Evolutionary conservation across 2,113 vertebrate genomes (phyloP).

Genomic region (Psilopogon haemacephalus): DNA sequence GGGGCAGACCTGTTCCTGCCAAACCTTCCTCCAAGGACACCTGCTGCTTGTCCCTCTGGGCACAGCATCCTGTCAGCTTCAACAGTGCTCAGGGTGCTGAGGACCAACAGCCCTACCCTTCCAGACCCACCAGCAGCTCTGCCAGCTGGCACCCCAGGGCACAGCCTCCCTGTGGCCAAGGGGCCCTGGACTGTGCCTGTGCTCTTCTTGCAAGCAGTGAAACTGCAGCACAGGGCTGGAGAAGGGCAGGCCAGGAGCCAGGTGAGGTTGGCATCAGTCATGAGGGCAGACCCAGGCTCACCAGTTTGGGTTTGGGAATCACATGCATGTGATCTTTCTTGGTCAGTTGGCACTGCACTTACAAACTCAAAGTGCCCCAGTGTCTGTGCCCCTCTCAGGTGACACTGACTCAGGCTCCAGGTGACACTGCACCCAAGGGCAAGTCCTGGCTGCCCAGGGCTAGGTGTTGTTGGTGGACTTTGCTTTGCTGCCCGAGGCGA

Average conservation of each 20-base stretch:
- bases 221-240: not conserved
- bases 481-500: not conserved
- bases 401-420: not conserved
- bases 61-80: not conserved
- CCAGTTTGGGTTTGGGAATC: not conserved
- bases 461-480: not conserved
- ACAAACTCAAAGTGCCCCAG: not conserved
- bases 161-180: rapidly evolving
- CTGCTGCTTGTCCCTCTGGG: not conserved
- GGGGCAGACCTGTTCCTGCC: not conserved
- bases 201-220: not conserved
- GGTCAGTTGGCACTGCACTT: not conserved
- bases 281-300: not conserved
- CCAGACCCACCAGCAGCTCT: not conserved
- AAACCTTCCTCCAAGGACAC: not conserved
- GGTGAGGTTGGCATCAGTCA: not conserved
- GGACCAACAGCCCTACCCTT: not conserved
- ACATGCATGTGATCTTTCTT: not conserved
- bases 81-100: not conserved
- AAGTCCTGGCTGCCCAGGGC: not conserved
- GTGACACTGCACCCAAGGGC: not conserved
- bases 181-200: not conserved
- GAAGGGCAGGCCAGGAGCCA: not conserved
- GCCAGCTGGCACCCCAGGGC: not conserved
- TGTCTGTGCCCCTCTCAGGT: not conserved